Evolutionary conservation across 2,797 vertebrate genomes (phyloP).

Genomic region (Malacoctenus gilli): DNA sequence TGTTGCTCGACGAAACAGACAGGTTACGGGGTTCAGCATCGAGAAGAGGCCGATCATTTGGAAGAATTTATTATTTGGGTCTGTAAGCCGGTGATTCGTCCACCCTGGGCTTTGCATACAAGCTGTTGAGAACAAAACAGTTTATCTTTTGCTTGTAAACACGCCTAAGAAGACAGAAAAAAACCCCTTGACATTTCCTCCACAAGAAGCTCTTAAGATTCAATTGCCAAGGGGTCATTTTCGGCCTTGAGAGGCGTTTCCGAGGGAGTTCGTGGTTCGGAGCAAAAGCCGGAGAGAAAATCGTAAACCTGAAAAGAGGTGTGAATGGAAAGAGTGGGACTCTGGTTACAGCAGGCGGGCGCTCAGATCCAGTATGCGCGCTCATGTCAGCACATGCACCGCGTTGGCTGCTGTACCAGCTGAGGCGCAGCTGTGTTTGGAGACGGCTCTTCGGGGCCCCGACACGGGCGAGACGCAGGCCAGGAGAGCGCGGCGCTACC

Average conservation of each 20-base stretch:
- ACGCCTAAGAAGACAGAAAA: too few relatives aligned
- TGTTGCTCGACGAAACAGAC: not conserved
- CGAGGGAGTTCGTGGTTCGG: constrained; percentile 10
- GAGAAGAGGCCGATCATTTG: not conserved
- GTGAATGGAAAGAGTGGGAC: constrained; percentile 57
- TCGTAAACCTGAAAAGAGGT: constrained; percentile 20
- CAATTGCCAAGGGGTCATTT: too few relatives aligned
- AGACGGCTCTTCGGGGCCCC: constrained; percentile 55
- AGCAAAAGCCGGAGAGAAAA: constrained; percentile 15
- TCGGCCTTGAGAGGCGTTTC: too few relatives aligned
- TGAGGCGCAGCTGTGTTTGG: constrained; percentile 83
- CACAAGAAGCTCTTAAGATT: too few relatives aligned
- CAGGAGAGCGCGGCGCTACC: constrained; percentile 53
- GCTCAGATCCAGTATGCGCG: constrained; percentile 39
- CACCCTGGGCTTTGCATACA: not conserved
- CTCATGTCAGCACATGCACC: constrained; percentile 80
- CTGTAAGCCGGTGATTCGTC: not conserved
- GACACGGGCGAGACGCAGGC: constrained; percentile 41
- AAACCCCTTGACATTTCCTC: too few relatives aligned
- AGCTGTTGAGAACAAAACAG: not conserved
- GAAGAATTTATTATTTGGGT: constrained; percentile 1
- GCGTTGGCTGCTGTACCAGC: constrained; percentile 64
- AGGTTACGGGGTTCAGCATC: not conserved
- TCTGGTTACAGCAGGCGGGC: constrained; percentile 58
- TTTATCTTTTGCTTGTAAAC: too few relatives aligned